Conservation (phyloP, 2,113 vertebrate genomes). For the Sardina pilchardus region DNA sequence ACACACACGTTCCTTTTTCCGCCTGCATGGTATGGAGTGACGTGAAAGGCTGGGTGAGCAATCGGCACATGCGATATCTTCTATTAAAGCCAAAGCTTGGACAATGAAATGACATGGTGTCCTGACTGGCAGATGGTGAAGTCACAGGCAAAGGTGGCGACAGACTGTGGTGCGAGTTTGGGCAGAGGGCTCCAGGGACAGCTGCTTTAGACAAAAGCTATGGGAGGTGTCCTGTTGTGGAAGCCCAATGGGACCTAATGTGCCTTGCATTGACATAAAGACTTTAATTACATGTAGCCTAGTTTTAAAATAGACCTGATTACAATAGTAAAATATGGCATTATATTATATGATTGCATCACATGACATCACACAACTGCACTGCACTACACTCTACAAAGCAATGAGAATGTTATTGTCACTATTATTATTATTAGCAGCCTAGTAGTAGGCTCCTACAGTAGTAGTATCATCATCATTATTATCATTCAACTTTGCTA, state of each 20-base stretch:
- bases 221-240: not conserved
- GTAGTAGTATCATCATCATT: too few species aligned
- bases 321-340: too few species aligned
- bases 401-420: too few species aligned
- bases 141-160: not conserved
- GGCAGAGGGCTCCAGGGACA: not conserved
- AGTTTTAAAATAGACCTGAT: too few species aligned
- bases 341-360: too few species aligned
- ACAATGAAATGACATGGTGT: not conserved
- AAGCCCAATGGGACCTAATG: not conserved
- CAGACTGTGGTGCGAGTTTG: not conserved
- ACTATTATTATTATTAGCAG: too few species aligned
- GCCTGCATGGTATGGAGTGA: not conserved
- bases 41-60: not conserved
- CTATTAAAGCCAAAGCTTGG: not conserved
- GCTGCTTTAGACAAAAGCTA: not conserved
- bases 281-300: too few species aligned
- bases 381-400: too few species aligned
- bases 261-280: not conserved
- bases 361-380: too few species aligned
- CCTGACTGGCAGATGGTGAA: not conserved
- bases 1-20: not conserved
- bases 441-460: too few species aligned
- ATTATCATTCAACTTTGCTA: not conserved
- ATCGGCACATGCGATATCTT: not conserved